A percentile compares a stretch with the other conserved stretches of the same genome.
phyloP scores from a whole-genome alignment of 1,140 invertebrate species.

The Drosophila pachea region DNA sequence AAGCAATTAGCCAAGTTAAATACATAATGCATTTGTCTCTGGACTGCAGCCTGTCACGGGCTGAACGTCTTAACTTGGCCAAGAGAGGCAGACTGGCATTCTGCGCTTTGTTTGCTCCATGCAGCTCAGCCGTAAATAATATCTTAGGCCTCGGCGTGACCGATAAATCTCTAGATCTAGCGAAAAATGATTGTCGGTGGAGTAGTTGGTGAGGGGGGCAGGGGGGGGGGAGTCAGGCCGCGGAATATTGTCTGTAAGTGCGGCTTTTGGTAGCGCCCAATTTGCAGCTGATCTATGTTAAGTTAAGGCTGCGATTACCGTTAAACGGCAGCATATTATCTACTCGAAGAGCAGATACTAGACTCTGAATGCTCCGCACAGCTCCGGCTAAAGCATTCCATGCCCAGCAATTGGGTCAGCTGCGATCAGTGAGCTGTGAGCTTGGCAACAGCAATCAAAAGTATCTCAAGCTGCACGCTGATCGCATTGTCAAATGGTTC shows the following conservation, averaged over 20 bases:
- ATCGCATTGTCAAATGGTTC: constrained; percentile 30
- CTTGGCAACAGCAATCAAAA: constrained; percentile 24
- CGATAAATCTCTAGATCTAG: constrained; percentile 54
- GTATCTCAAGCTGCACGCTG: constrained; percentile 21
- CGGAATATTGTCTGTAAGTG: constrained; percentile 37
- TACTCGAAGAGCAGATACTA: constrained; percentile 32
- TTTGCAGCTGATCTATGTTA: constrained; percentile 48
- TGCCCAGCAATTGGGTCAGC: constrained; percentile 50
- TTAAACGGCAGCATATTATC: constrained; percentile 39
- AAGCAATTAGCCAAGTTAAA: constrained; percentile 59
- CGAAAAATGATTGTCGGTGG: constrained; percentile 36
- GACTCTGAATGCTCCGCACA: constrained; percentile 10
- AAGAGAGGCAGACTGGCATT: constrained; percentile 40
- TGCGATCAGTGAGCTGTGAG: constrained; percentile 13
- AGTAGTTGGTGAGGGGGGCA: too few species aligned
- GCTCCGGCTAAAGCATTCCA: constrained; percentile 16
- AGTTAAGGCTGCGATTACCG: constrained; percentile 41
- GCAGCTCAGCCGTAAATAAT: constrained; percentile 23
- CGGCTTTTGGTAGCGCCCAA: constrained; percentile 39
- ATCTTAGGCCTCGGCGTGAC: constrained; percentile 52
- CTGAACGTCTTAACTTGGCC: constrained; percentile 45
- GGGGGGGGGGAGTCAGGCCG: constrained; percentile 9
- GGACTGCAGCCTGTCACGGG: constrained; percentile 35
- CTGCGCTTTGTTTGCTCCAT: constrained; percentile 23
- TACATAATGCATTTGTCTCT: constrained; percentile 62